Percentiles rank a stretch among this genome's conserved stretches.
Conservation (phyloP, 2,113 vertebrate genomes). For the Mirounga angustirostris region DNA sequence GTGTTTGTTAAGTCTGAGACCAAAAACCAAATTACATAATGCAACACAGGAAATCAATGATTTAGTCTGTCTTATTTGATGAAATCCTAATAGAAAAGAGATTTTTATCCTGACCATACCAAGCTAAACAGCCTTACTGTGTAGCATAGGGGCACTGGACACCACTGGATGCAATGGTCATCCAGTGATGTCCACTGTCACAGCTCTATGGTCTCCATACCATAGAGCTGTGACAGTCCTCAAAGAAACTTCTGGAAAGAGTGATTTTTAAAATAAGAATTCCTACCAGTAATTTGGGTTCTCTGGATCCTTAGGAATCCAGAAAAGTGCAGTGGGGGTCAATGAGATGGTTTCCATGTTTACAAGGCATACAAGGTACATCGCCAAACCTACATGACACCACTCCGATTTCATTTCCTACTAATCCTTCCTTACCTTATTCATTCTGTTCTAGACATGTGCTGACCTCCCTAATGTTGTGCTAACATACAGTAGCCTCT, state of each 20-base stretch:
- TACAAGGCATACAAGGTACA: neutral
- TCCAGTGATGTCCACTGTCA: too few relatives aligned
- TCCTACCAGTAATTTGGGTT: neutral
- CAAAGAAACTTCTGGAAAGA: conserved; percentile 36
- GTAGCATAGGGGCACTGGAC: neutral
- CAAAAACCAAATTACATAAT: neutral
- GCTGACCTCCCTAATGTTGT: neutral
- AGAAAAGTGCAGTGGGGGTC: neutral
- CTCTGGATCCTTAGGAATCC: neutral
- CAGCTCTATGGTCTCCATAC: too few relatives aligned
- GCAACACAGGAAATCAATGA: neutral
- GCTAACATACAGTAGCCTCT: neutral
- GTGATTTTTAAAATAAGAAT: neutral
- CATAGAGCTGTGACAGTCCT: neutral
- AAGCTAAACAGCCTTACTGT: neutral
- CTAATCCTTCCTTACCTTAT: neutral
- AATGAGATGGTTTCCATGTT: neutral
- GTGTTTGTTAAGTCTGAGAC: neutral
- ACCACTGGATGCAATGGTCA: neutral
- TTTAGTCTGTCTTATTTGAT: neutral
- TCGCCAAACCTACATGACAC: neutral
- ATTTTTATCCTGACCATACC: conserved; percentile 11
- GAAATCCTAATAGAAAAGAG: neutral
- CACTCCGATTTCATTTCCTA: neutral
- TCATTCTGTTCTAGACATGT: neutral